Evolutionary conservation across 2,113 vertebrate genomes (phyloP).

Genomic region (Pristiophorus japonicus): DNA sequence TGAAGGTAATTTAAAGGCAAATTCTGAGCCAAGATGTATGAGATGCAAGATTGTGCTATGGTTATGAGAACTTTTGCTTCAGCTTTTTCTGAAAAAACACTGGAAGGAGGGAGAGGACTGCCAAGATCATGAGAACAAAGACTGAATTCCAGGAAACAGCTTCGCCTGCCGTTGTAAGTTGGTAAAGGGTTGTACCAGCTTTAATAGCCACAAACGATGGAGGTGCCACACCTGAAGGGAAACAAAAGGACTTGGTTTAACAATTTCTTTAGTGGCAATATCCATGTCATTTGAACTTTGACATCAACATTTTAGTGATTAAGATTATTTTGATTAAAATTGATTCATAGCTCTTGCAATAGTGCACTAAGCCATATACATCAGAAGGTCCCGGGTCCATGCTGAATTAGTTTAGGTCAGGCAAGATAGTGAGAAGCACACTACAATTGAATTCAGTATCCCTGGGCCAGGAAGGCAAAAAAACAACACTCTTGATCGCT

Average conservation of each 20-base stretch:
- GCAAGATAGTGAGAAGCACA: not conserved
- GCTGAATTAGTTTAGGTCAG: not conserved
- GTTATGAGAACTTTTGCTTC: conserved; percentile 83
- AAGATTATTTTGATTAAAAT: not conserved
- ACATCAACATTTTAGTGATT: not conserved
- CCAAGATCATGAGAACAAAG: conserved; percentile 80
- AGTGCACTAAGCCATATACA: not conserved
- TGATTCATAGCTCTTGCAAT: not conserved
- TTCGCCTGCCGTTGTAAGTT: conserved; percentile 93
- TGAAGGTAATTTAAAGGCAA: conserved; percentile 28
- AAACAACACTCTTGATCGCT: not conserved
- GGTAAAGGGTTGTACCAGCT: conserved; percentile 92
- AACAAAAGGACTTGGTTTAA: conserved; percentile 38
- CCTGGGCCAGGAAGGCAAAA: not conserved
- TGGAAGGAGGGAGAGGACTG: conserved; percentile 85
- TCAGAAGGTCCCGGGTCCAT: not conserved
- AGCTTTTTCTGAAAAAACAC: conserved; percentile 90
- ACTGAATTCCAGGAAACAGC: conserved; percentile 97
- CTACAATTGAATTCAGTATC: not conserved
- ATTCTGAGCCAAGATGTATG: not conserved
- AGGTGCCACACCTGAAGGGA: conserved; percentile 79
- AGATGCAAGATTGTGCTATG: not conserved
- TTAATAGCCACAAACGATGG: conserved; percentile 97
- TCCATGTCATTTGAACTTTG: not conserved
- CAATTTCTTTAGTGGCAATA: not conserved